These are phyloP conservation scores for Moxostoma hubbsi DNA, from an alignment of 2,797 vertebrate genomes.

Conservation along the genomic window DNA sequence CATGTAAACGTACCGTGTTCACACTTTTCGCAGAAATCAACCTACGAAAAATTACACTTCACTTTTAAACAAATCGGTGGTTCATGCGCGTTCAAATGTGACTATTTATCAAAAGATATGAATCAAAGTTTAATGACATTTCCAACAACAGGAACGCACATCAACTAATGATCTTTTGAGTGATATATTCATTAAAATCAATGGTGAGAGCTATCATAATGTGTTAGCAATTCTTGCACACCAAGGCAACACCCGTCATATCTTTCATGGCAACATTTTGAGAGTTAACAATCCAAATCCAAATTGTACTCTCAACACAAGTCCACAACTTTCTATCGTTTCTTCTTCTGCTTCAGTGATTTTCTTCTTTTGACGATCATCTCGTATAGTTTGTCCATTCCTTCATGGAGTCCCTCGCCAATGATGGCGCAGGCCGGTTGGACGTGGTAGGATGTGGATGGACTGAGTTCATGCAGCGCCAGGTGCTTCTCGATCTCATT, in stretches of 20 bases:
- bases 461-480: conserved; percentile 84
- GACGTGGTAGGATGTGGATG: conserved; percentile 85
- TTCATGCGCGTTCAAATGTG: background rate
- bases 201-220: conserved; percentile 20
- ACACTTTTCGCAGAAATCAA: too few species aligned
- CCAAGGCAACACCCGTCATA: background rate
- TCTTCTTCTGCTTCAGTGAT: conserved; percentile 87
- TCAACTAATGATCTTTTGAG: background rate
- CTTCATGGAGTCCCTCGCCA: conserved; percentile 87
- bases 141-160: background rate
- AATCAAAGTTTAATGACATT: background rate
- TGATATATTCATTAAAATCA: background rate
- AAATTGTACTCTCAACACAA: background rate
- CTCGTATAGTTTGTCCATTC: conserved; percentile 91
- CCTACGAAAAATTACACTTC: background rate
- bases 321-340: conserved; percentile 71
- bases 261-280: conserved; percentile 19
- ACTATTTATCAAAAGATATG: background rate
- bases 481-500: conserved; percentile 86
- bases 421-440: conserved; percentile 90
- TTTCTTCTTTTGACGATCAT: conserved; percentile 89
- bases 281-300: background rate
- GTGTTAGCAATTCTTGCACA: conserved; percentile 1
- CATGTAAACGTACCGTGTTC: too few species aligned
- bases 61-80: background rate